These are phyloP conservation scores for Stegana nigrithorax DNA, from an alignment of 2,888 invertebrate species.

Conservation along the genomic window DNA sequence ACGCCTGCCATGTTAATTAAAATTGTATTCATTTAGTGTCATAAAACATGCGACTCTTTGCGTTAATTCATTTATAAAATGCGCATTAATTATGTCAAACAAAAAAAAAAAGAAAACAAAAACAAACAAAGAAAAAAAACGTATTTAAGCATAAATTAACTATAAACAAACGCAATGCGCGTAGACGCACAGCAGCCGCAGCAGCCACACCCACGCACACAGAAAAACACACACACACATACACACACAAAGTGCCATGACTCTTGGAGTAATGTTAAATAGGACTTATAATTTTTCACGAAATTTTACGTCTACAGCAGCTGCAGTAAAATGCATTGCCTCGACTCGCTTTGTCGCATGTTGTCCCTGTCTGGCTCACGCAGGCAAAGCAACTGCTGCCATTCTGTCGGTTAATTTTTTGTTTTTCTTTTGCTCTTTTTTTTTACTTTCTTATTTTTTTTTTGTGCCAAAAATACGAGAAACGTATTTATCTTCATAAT, in stretches of 20 bases:
- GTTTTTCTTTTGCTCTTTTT: slow-evolving; percentile 32
- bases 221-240: too few species aligned
- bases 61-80: not conserved
- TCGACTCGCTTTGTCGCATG: slow-evolving; percentile 16
- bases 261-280: slow-evolving; percentile 6
- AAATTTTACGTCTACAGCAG: slow-evolving; percentile 29
- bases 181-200: too few species aligned
- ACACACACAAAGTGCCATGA: too few species aligned
- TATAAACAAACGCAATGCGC: not conserved
- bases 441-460: not conserved
- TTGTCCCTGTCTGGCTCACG: slow-evolving; percentile 37
- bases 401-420: too few species aligned
- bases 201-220: too few species aligned
- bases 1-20: too few species aligned
- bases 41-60: too few species aligned
- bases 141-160: slow-evolving; percentile 1
- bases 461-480: slow-evolving; percentile 30
- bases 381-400: slow-evolving; percentile 38
- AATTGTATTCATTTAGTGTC: too few species aligned
- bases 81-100: not conserved
- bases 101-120: too few species aligned
- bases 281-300: slow-evolving; percentile 38
- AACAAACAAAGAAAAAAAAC: too few species aligned
- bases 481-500: slow-evolving; percentile 56
- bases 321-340: not conserved